phyloP scores from a whole-genome alignment of 1,140 invertebrate genomes.

The Wiebesia pumilae region DNA sequence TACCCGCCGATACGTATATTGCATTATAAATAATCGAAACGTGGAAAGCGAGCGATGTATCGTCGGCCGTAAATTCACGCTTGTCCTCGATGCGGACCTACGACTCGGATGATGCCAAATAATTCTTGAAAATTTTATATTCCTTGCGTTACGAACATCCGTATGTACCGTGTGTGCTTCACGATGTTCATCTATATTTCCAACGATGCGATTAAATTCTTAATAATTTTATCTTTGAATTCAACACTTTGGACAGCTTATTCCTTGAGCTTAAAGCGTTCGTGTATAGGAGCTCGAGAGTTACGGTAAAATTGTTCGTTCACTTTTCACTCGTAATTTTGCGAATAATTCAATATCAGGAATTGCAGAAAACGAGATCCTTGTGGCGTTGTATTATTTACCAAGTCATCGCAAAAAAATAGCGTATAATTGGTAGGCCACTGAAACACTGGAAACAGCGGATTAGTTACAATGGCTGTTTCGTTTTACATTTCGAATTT shows the following conservation, averaged over 20 bases:
- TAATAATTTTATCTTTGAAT: no score
- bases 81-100: background rate
- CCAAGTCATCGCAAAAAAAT: no score
- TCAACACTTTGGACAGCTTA: no score
- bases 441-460: background rate
- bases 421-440: no score
- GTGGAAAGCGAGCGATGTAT: background rate
- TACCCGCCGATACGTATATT: no score
- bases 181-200: no score
- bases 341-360: background rate
- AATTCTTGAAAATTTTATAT: background rate
- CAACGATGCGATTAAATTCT: no score
- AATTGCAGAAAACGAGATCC: slow-evolving; percentile 20
- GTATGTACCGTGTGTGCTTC: no score
- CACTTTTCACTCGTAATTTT: background rate
- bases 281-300: background rate
- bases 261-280: no score
- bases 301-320: background rate
- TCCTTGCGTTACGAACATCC: no score
- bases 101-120: background rate
- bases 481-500: background rate
- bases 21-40: background rate
- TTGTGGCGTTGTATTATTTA: no score
- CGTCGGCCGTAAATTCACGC: background rate
- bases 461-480: background rate